Evolutionary conservation across 2,797 vertebrate species (phyloP).

Genomic region (Cossypha caffra): DNA sequence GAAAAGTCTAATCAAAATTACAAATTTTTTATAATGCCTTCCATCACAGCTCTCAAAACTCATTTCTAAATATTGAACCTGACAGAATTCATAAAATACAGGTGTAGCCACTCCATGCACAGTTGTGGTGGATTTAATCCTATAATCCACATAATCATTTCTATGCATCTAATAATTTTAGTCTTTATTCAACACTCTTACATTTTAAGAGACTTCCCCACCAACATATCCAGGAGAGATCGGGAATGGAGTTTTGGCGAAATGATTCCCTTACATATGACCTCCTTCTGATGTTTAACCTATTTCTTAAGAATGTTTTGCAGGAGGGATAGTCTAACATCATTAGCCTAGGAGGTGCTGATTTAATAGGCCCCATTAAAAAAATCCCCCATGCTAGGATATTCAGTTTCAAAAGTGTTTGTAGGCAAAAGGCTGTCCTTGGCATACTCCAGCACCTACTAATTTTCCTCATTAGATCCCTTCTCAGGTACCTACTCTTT

Average conservation of each 20-base stretch:
- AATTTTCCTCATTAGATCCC: background rate
- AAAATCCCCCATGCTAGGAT: background rate
- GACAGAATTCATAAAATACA: background rate
- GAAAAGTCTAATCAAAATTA: background rate
- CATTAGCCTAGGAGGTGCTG: background rate
- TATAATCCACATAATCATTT: background rate
- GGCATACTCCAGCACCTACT: background rate
- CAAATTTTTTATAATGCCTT: background rate
- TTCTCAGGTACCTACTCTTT: background rate
- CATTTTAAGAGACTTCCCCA: background rate
- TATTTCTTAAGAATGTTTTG: background rate
- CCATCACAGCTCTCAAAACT: background rate
- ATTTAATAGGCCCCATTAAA: background rate
- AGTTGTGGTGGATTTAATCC: background rate
- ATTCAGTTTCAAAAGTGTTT: background rate
- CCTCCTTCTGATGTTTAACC: background rate
- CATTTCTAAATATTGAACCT: background rate
- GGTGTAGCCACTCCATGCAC: background rate
- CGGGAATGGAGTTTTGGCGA: background rate
- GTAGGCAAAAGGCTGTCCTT: background rate
- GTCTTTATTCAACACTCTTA: background rate
- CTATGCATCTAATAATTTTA: background rate
- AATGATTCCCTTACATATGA: background rate
- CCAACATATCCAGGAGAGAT: background rate
- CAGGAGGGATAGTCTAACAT: background rate